Conservation (phyloP, 2,113 vertebrate species). For the Syrrhaptes paradoxus region DNA sequence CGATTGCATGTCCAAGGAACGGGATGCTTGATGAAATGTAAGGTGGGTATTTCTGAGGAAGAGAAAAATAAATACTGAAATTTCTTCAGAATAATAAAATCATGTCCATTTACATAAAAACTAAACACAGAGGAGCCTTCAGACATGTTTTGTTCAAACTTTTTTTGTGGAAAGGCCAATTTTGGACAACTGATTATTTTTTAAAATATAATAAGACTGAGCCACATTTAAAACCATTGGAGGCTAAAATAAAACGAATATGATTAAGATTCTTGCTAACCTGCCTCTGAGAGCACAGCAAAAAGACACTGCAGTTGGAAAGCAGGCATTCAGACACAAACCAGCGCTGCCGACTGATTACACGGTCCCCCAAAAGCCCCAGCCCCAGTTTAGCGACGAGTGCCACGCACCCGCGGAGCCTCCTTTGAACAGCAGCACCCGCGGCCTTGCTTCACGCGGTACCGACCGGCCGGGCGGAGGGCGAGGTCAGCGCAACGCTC, state of each 20-base stretch:
- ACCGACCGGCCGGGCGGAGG: rapidly evolving
- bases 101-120: not conserved
- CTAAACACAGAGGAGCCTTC: not conserved
- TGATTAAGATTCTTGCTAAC: too few species aligned
- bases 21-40: constrained; percentile 90
- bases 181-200: not conserved
- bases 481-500: rapidly evolving
- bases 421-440: too few species aligned
- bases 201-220: not conserved
- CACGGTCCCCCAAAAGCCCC: not conserved
- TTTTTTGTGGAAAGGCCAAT: not conserved
- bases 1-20: constrained; percentile 92
- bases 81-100: not conserved
- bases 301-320: rapidly evolving
- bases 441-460: rapidly evolving
- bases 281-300: not conserved
- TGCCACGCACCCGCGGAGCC: rapidly evolving
- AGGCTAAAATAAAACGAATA: not conserved
- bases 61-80: not conserved
- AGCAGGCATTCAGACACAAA: too few species aligned
- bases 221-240: not conserved
- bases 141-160: not conserved
- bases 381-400: rapidly evolving
- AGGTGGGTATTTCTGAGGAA: constrained; percentile 87
- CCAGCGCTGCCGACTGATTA: rapidly evolving